Evolutionary conservation across 2,888 invertebrate genomes (phyloP).

Genomic region (Aricia artaxerxes): DNA sequence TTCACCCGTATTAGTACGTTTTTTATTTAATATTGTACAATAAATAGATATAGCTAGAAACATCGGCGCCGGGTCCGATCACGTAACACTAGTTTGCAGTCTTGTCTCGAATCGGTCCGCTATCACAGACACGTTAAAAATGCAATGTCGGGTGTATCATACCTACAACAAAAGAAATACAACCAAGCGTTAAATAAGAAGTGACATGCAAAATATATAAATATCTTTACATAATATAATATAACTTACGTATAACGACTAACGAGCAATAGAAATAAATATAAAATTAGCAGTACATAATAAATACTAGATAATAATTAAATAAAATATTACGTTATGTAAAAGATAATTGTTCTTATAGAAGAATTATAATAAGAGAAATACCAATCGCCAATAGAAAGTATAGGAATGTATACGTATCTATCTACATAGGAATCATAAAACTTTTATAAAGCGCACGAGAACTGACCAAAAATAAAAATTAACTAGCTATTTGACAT

Average conservation of each 20-base stretch:
- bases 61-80: constrained; percentile 49
- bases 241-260: neutral
- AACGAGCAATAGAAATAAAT: constrained; percentile 11
- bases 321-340: neutral
- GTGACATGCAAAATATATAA: constrained; percentile 58
- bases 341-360: neutral
- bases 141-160: constrained; percentile 70
- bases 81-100: constrained; percentile 61
- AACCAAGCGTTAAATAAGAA: constrained; percentile 64
- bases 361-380: neutral
- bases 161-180: constrained; percentile 78
- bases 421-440: too few species aligned
- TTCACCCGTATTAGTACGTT: constrained; percentile 32
- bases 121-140: constrained; percentile 76
- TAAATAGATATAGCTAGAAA: constrained; percentile 58
- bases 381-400: neutral
- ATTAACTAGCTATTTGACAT: too few species aligned
- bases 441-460: too few species aligned
- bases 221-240: constrained; percentile 29
- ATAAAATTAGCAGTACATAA: neutral
- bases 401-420: neutral
- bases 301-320: neutral
- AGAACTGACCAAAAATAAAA: too few species aligned
- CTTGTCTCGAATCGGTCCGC: constrained; percentile 59
- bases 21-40: constrained; percentile 51